A percentile compares a stretch with the other conserved stretches of the same genome.
Evolutionary conservation across 1,140 invertebrate species (phyloP).

Genomic region (Telenomus remus): DNA sequence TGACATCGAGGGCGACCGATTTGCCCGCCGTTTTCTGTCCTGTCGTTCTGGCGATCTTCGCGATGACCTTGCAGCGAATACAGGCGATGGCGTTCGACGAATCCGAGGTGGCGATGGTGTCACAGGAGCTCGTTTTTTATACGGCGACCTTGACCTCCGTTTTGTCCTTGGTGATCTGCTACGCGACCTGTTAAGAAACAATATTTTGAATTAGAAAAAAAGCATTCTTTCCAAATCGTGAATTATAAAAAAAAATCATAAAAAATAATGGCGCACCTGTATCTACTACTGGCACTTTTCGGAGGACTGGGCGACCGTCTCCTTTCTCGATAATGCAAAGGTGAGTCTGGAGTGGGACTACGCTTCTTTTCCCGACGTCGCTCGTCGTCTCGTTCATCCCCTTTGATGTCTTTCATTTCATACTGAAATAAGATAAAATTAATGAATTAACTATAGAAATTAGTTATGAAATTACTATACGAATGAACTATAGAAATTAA

Average conservation of each 20-base stretch:
- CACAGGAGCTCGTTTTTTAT: constrained; percentile 69
- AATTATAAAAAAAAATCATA: neutral
- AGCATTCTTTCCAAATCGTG: no score
- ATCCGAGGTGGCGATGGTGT: constrained; percentile 74
- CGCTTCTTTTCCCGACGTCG: constrained; percentile 70
- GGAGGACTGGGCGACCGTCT: constrained; percentile 67
- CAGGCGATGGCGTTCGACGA: constrained; percentile 70
- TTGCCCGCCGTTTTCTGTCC: constrained; percentile 66
- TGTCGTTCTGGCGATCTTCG: constrained; percentile 69
- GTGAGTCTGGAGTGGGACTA: constrained; percentile 70
- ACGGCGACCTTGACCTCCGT: constrained; percentile 70
- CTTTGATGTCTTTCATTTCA: constrained; percentile 71
- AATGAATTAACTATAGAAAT: no score
- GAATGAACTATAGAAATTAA: no score
- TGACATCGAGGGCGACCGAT: constrained; percentile 69
- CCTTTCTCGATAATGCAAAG: constrained; percentile 69
- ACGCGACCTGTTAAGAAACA: constrained; percentile 66
- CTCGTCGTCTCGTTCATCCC: constrained; percentile 71
- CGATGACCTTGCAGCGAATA: constrained; percentile 67
- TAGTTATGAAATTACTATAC: no score
- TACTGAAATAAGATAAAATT: constrained; percentile 59
- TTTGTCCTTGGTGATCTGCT: constrained; percentile 72
- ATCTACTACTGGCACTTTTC: constrained; percentile 61
- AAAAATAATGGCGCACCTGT: constrained; percentile 61
- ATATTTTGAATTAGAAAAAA: no score